phyloP scores from a whole-genome alignment of 1,140 invertebrate species.

The Amphibalanus amphitrite region DNA sequence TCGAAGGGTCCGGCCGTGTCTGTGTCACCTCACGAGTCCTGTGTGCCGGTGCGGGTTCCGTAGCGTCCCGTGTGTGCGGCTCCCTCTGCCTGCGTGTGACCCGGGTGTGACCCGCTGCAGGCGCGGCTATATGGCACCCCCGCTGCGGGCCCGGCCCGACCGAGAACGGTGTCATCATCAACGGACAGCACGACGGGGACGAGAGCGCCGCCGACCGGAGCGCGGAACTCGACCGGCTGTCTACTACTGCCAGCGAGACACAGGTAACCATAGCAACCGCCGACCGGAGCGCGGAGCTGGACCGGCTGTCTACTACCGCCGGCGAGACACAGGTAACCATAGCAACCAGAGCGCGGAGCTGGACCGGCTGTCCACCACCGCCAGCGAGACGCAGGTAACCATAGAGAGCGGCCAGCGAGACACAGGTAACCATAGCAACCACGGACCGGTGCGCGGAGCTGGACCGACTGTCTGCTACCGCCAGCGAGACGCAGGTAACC shows the following conservation, averaged over 20 bases:
- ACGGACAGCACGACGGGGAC: constrained; percentile 36
- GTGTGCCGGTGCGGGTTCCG: too few relatives aligned
- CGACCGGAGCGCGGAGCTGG: too few relatives aligned
- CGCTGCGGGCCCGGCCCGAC: constrained; percentile 81
- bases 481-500: constrained; percentile 61
- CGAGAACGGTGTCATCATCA: constrained; percentile 38
- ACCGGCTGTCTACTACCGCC: too few relatives aligned
- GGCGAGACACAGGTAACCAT: too few relatives aligned
- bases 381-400: constrained; percentile 61
- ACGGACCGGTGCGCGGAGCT: constrained; percentile 32
- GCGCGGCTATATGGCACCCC: constrained; percentile 87
- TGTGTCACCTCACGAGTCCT: too few relatives aligned
- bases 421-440: too few relatives aligned
- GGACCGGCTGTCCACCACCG: constrained; percentile 56
- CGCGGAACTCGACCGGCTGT: constrained; percentile 47
- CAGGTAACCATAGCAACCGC: constrained; percentile 39
- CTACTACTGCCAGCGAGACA: constrained; percentile 58
- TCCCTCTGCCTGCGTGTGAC: too few relatives aligned
- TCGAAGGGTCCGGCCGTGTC: too few relatives aligned
- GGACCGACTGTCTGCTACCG: constrained; percentile 56
- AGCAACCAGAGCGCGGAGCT: constrained; percentile 31
- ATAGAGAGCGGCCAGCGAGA: too few relatives aligned
- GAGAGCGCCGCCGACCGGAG: constrained; percentile 33
- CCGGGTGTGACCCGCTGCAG: too few relatives aligned
- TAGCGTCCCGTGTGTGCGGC: too few relatives aligned